Evolutionary conservation across 2,113 vertebrate species (phyloP), one percentile per base, ranked within the genome.

Genomic region (Laticauda laticaudata): DNA sequence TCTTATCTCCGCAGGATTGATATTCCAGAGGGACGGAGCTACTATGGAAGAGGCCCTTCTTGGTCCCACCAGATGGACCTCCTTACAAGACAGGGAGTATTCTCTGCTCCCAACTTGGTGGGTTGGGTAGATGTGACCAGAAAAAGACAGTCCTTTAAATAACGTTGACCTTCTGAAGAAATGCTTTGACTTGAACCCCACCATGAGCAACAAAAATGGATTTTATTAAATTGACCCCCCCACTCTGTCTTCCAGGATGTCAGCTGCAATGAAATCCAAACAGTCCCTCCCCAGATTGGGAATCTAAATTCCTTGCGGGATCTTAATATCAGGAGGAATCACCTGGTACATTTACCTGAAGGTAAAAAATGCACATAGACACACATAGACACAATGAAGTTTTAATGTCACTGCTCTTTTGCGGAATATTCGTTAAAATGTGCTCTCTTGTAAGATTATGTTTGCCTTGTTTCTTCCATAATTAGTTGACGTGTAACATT

Each of bases 231-330:
- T 2, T 5, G 56, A 8, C 57, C 94, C 90, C 53, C 48, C 8
- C 34, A 39, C 8, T 29, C 93, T 95, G 93, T 94, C 56, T 95
- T 96, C 90, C 95, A 99, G 99, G 99, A 99, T 92, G 98, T 99
- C 86, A 99, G 99, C 97, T 99, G 99, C 96, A 99, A 99, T 94
- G 99, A 99, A 97, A 99, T 99, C 97, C 99, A 99, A 97, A 98
- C 98, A 90, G 95, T 99, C 94, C 99, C 99, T 88, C 97, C 98
- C n/a, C 99, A 99, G 96, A 98, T 99, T 86, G 99, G 98, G 94
- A 97, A 97, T 95, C 96, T 99, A 96, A 98, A 99, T 95, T 96
- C 98, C 54, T 97, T 99, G 54, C 95, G 99, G 88, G 99, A 99
- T 97, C 97, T 99, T 90, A 99, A 99, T 95, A 97, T 99, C 93